Evolutionary conservation across 30 jellyfish, hydroid and myxozoan genomes (phyloP).

Genomic region (Catostylus mosaicus): DNA sequence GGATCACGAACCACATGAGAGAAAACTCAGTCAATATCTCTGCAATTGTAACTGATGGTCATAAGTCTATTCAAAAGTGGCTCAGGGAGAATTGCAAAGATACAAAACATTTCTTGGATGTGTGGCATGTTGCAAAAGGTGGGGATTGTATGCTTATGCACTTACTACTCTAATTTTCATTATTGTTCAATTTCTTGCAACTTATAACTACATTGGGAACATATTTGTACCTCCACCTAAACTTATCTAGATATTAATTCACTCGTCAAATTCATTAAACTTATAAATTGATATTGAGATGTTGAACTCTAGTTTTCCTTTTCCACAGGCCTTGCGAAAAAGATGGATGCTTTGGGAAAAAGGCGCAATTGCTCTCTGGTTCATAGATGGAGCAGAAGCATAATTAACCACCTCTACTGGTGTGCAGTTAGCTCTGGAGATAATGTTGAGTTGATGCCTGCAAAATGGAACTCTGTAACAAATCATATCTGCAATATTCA

Average conservation of each 20-base stretch:
- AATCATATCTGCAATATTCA: conserved; percentile 10
- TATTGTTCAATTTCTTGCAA: too few relatives aligned
- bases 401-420: conserved; percentile 24
- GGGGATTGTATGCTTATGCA: neutral
- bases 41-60: conserved; percentile 36
- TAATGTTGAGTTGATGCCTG: conserved; percentile 12
- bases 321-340: conserved; percentile 23
- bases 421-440: conserved; percentile 18
- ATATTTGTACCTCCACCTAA: too few relatives aligned
- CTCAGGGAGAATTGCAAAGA: conserved; percentile 35
- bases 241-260: too few relatives aligned
- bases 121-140: conserved; percentile 54
- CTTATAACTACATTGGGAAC: too few relatives aligned
- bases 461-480: conserved; percentile 45
- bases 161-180: neutral
- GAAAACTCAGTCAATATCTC: conserved; percentile 2
- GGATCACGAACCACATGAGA: conserved; percentile 23
- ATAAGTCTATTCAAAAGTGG: conserved; percentile 29
- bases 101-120: conserved; percentile 30
- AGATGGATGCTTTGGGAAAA: conserved; percentile 38
- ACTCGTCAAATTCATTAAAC: neutral
- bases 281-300: neutral
- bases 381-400: conserved; percentile 15
- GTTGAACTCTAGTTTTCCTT: conserved; percentile 5
- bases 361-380: conserved; percentile 24